Percentiles rank a stretch among this genome's conserved stretches.
phyloP scores from a whole-genome alignment of 2,113 vertebrate species.

The Sinocyclocheilus maitianheensis region DNA sequence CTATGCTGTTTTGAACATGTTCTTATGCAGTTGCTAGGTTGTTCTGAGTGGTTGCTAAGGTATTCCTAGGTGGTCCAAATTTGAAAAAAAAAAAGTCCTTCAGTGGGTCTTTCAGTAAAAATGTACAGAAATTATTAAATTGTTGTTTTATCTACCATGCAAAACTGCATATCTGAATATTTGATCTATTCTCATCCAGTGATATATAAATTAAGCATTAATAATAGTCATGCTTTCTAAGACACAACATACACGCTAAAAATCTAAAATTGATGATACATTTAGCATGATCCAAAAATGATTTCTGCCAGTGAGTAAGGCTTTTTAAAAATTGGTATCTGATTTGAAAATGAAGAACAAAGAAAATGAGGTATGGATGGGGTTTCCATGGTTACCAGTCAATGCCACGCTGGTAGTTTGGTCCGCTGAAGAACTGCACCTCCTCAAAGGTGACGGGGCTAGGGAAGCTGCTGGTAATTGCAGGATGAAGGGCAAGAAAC shows the following conservation, averaged over 20 bases:
- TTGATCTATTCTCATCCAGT: neutral
- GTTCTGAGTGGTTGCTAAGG: too few relatives aligned
- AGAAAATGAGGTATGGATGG: neutral
- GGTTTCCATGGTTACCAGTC: constrained; percentile 78
- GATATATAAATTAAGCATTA: neutral
- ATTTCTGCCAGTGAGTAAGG: neutral
- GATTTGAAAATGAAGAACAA: neutral
- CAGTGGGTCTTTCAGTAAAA: neutral
- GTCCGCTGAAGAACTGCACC: constrained; percentile 88
- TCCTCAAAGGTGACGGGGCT: constrained; percentile 86
- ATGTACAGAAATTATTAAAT: too few relatives aligned
- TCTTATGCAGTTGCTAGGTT: too few relatives aligned
- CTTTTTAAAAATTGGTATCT: neutral
- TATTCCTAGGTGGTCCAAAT: too few relatives aligned
- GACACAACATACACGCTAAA: neutral
- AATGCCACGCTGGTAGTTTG: constrained; percentile 87
- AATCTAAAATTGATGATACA: neutral
- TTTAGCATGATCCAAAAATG: neutral
- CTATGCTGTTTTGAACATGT: too few relatives aligned
- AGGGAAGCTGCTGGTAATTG: constrained; percentile 85
- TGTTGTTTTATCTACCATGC: neutral
- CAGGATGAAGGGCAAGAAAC: constrained; percentile 86
- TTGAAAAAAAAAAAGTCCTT: too few relatives aligned
- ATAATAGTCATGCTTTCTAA: neutral
- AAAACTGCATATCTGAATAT: neutral